Evolutionary conservation across 2,797 vertebrate genomes (phyloP), one percentile per base, ranked within the genome.

Genomic region (Rhinatrema bivittatum): DNA sequence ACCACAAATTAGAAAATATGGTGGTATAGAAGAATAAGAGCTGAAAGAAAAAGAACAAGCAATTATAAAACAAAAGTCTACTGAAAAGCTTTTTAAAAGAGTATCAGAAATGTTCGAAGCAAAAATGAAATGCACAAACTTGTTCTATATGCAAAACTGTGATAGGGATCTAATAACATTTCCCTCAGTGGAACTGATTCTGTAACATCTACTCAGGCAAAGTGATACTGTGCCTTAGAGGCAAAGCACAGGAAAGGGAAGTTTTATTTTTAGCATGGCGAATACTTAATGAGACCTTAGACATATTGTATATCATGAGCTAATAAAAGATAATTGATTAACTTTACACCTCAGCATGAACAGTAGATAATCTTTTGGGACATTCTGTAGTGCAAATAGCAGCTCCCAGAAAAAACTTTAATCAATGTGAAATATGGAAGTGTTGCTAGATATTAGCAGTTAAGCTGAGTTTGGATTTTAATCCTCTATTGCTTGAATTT

Each of bases 201-300:
- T 22, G 8, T 32, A 40, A 30, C 24, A 44, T 42, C 26, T 17
- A 7, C 2, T 1, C 8, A 14, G 13, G 23, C 19, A 16, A 8
- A 34, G 16, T 18, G 21, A 32, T 28, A 15, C 40, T 29, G 29
- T 30, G 30, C 28, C 15, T 18, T 18, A 10, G 28, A 26, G 50
- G 44, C 16, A 16, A 52, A 50, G 32, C 41, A 10, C 10, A 16
- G 18, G 16, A 12, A 29, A 39, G 39, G 23, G 2, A 20, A 30
- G 14, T 4, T 45, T 35, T 29, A 32, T 32, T 38, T 54, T 50
- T 32, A 37, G 31, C 20, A 20, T 32, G 18, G 26, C 29, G 2
- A 4, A 39, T 17, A 36, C 5, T 36, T 41, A 57, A 41, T 56
- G 43, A 53, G 42, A 46, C 24, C 13, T 22, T 36, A 30, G 28